These are phyloP conservation scores for Acipenser ruthenus DNA, from an alignment of 2,797 vertebrate species.

Conservation along the genomic window DNA sequence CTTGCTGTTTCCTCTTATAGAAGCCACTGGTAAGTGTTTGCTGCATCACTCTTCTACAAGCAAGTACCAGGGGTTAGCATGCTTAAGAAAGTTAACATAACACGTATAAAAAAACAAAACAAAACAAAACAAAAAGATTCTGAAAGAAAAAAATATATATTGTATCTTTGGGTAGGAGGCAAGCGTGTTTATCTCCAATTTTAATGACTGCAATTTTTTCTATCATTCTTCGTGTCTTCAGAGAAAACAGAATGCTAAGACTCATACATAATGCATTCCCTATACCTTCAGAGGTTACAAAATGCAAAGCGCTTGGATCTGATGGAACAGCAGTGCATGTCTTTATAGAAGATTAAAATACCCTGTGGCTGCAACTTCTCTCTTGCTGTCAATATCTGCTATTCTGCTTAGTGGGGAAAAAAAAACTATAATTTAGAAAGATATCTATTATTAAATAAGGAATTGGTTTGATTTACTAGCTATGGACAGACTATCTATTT, in stretches of 20 bases:
- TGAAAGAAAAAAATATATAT: conserved; percentile 13
- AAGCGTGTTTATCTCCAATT: conserved; percentile 11
- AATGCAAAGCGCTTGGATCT: conserved; percentile 23
- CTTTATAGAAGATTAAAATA: conserved; percentile 20
- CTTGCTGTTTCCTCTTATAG: no score
- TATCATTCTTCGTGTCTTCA: conserved; percentile 10
- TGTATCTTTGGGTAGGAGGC: conserved; percentile 18
- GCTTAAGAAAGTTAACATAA: no score
- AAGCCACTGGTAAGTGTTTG: no score
- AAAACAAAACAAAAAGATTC: no score
- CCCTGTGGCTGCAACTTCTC: neutral
- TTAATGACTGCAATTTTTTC: conserved; percentile 16
- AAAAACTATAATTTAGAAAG: no score
- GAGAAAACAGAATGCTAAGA: conserved; percentile 19
- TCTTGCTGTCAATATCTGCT: neutral
- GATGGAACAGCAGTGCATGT: conserved; percentile 26
- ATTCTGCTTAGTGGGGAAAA: neutral
- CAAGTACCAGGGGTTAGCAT: no score
- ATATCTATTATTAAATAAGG: neutral
- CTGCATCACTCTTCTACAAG: no score
- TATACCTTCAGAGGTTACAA: conserved; percentile 19
- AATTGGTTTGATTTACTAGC: no score
- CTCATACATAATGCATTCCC: conserved; percentile 26
- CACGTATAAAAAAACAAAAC: no score
- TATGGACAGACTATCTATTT: no score